Conservation (phyloP, 92 coral and sea anemone genomes). For the Micromussa lordhowensis region DNA sequence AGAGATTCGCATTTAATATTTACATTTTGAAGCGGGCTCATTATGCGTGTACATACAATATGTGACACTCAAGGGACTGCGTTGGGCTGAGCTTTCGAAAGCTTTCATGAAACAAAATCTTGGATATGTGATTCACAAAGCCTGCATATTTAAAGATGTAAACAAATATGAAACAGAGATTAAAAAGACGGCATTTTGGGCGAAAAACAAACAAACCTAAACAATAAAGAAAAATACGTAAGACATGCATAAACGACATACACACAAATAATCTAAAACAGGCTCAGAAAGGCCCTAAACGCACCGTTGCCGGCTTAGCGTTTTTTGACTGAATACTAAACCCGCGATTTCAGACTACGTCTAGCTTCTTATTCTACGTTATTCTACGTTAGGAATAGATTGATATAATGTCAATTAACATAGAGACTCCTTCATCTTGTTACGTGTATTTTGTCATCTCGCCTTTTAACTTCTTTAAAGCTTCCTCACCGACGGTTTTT, state of each 20-base stretch:
- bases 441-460: no score
- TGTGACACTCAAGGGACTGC: slow-evolving; percentile 8
- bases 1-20: slow-evolving; percentile 15
- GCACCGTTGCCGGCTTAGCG: slow-evolving; percentile 9
- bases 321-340: no score
- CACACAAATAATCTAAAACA: no score
- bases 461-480: no score
- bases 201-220: slow-evolving; percentile 5
- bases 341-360: background rate
- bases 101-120: slow-evolving; percentile 5
- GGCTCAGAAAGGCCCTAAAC: no score
- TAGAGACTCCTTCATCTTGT: no score
- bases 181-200: slow-evolving; percentile 6
- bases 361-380: no score
- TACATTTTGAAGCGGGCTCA: slow-evolving; percentile 3
- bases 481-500: no score
- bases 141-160: slow-evolving; percentile 8
- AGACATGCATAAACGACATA: background rate
- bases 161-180: slow-evolving; percentile 7
- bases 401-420: slow-evolving; percentile 6
- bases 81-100: background rate
- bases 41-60: background rate
- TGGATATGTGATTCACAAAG: slow-evolving; percentile 8
- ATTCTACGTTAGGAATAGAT: background rate
- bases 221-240: slow-evolving; percentile 6